Evolutionary conservation across 2,113 vertebrate genomes (phyloP), one percentile per base, ranked within the genome.

Genomic region (Oreochromis aureus): DNA sequence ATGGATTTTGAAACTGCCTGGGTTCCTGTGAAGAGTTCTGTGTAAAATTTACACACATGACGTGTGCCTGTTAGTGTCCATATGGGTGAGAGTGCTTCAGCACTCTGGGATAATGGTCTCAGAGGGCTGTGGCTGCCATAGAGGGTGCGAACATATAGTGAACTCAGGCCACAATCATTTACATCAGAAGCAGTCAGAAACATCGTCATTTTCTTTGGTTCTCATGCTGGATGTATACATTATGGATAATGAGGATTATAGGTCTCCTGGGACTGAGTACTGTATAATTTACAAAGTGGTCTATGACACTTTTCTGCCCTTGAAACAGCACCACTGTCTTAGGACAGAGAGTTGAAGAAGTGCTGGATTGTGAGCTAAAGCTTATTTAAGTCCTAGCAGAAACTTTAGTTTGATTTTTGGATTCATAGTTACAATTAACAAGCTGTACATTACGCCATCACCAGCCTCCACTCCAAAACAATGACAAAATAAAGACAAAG

Each of bases 21-120:
- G n/a, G 46, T 56, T 84, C 71, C 80, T 76, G 80, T 76, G 51
- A 87, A 59, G 89, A 53, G 41, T 53, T 83, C 9, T 24, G 71
- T 18, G 16, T 78, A 12, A 80, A 71, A 93, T 91, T 92, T 87
- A 86, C 89, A 94, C 93, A 91, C 91, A 82, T 84, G 83, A 91
- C 63, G 54, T 66, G 22, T 48, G 39, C 48, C 73, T 87, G 54
- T 89, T 78, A 80, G 89, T 79, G 83, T 73, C 53, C 85, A 83
- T 55, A 82, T 16, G 73, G 86, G 46, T 48, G 39, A 24, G 80
- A 80, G 80, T n/a, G 82, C 82, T 82, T 71, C 44, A 63, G 71
- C 53, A 51, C 84, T 86, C 46, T 12, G 86, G 27, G 87, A 78
- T 90, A 91, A 87, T 88, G 53, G 85, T 46, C 91, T 92, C 83